A percentile compares a stretch with the other conserved stretches of the same genome.
These are phyloP conservation scores for Linnaemya vulpina DNA, from an alignment of 2,888 invertebrate genomes.

Conservation along the genomic window DNA sequence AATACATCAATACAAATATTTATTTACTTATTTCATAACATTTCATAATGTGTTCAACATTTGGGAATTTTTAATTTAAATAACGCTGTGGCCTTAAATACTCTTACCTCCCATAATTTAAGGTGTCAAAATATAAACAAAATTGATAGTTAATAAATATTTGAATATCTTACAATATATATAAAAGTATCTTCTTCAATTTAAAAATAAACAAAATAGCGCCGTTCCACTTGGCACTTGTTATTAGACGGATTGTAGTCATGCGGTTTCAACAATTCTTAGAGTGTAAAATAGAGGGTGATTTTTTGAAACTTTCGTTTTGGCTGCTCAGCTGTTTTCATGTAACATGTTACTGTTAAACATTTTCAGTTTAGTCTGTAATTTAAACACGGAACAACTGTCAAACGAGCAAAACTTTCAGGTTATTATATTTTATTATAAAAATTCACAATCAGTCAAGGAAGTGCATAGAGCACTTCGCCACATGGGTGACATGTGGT, in stretches of 20 bases:
- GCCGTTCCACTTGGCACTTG: constrained; percentile 67
- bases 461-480: too few species aligned
- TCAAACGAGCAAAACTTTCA: too few species aligned
- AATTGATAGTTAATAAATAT: constrained; percentile 32
- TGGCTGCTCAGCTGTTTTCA: too few species aligned
- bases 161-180: constrained; percentile 42
- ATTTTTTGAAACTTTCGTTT: too few species aligned
- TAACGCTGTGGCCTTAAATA: neutral
- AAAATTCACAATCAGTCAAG: too few species aligned
- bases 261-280: constrained; percentile 36
- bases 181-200: constrained; percentile 6
- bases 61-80: neutral
- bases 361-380: too few species aligned
- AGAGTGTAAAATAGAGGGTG: constrained; percentile 8
- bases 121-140: constrained; percentile 7
- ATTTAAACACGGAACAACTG: too few species aligned
- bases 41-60: neutral
- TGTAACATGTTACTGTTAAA: too few species aligned
- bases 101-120: constrained; percentile 2
- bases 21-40: too few species aligned
- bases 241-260: constrained; percentile 59
- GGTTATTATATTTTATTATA: too few species aligned
- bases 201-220: constrained; percentile 64
- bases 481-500: too few species aligned
- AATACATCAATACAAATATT: too few species aligned